Percentiles rank a stretch among this genome's conserved stretches.
phyloP scores from a whole-genome alignment of 2,888 invertebrate genomes.

The Acleris emargana region DNA sequence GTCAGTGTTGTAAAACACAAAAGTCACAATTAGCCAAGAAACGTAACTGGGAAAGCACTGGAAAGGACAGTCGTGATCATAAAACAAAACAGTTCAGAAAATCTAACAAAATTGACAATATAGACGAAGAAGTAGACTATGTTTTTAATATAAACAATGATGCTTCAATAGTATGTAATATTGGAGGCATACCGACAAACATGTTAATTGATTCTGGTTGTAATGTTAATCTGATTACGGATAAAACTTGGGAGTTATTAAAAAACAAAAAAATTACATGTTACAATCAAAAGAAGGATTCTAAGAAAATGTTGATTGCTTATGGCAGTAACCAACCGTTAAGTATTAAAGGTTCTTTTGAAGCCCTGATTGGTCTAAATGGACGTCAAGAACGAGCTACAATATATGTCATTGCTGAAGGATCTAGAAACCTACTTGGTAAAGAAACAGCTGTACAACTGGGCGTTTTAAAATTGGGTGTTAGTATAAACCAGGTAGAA shows the following conservation, averaged over 20 bases:
- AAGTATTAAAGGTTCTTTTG: neutral
- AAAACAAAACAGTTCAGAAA: neutral
- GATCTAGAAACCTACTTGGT: slow-evolving; percentile 39
- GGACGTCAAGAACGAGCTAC: neutral
- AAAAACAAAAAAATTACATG: neutral
- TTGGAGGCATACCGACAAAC: slow-evolving; percentile 41
- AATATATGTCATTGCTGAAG: neutral
- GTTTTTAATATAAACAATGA: slow-evolving; percentile 39
- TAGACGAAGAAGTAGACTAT: slow-evolving; percentile 30
- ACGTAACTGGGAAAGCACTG: neutral
- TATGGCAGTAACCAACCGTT: slow-evolving; percentile 35
- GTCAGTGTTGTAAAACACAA: slow-evolving; percentile 18
- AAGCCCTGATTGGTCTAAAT: neutral
- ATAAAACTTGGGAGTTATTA: neutral
- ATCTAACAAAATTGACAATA: neutral
- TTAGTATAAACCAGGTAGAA: slow-evolving; percentile 27
- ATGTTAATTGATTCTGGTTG: slow-evolving; percentile 44
- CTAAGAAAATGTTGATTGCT: slow-evolving; percentile 30
- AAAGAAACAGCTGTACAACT: slow-evolving; percentile 30
- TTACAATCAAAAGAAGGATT: neutral
- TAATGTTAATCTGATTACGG: slow-evolving; percentile 38
- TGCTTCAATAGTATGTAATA: slow-evolving; percentile 38
- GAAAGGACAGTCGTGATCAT: slow-evolving; percentile 3
- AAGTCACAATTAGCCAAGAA: neutral
- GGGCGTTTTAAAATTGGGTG: slow-evolving; percentile 36